Conservation (phyloP, 2,888 invertebrate species). For the Gymnosoma rotundatum region DNA sequence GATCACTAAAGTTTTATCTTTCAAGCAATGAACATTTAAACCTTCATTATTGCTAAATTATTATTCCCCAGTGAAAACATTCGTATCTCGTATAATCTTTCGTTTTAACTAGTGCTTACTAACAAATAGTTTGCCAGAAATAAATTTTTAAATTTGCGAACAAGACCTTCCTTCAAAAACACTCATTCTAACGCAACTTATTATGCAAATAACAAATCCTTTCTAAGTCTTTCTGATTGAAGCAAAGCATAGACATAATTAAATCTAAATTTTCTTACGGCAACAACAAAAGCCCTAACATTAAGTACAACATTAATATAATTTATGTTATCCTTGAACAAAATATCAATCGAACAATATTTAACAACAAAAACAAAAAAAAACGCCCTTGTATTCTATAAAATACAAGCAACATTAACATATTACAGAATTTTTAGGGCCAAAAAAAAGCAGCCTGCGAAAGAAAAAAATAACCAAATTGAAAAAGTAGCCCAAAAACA, state of each 20-base stretch:
- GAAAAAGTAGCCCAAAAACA: conserved; percentile 41
- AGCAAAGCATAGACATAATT: conserved; percentile 2
- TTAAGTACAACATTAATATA: conserved; percentile 31
- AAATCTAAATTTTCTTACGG: conserved; percentile 9
- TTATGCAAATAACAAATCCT: neutral
- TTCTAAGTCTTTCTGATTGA: neutral
- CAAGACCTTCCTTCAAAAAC: too few species aligned
- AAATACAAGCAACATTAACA: conserved; percentile 43
- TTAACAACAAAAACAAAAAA: conserved; percentile 23
- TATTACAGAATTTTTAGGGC: conserved; percentile 50
- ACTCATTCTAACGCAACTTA: too few species aligned
- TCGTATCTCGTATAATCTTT: too few species aligned
- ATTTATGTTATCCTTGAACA: conserved; percentile 49
- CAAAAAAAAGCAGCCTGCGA: neutral
- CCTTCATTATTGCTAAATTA: too few species aligned
- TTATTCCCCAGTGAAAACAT: too few species aligned
- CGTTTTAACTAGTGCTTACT: too few species aligned
- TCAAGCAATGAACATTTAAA: too few species aligned
- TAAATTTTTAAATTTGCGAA: too few species aligned
- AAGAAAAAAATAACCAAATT: conserved; percentile 21
- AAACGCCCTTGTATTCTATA: conserved; percentile 21
- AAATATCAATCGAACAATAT: conserved; percentile 55
- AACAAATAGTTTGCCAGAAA: too few species aligned
- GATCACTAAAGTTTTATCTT: too few species aligned
- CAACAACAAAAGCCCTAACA: neutral